Base-by-base conservation (phyloP, 2,888 invertebrate genomes). In the Drosophila meridiana region DNA sequence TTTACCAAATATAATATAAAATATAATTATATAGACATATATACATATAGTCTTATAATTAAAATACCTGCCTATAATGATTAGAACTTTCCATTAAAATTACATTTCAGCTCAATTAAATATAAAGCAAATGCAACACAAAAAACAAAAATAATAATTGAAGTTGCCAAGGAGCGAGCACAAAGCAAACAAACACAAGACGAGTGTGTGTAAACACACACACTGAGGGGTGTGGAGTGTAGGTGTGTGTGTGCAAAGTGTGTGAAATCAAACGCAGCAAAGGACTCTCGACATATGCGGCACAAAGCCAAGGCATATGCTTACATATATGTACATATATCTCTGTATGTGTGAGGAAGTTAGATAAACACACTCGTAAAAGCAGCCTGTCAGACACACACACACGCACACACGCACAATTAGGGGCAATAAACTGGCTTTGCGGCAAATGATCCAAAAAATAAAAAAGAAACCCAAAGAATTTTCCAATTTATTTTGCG, bases 401-500 rank as follows among this genome's bases (percentile, higher is more conserved):
- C 36, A 2, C 45, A 1, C 32, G 50, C 40, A 48, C 40, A 32
- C 50, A 48, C 28, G 8, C 28, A 65, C 43, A 47, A 28, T 38
- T 40, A 30, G 14, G 9, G 14, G 28, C 55, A 40, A 40, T 40
- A 40, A 40, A 55, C 55, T 40, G 36, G 55, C 38, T 40, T 55
- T 55, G 55, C 55, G 40, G 55, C 38, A 55, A 55, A 40, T 40
- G 55, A 28, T 38, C 38, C 38, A 28, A 38, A 40, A 55, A 14
- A 38, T 30, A 20, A 47, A 64, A 52, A 58, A 62, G 56, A 42
- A 68, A 71, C 69, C 69, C 63, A 61, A 57, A 66, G 43, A 36
- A 76, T 57, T 66, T 69, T 73, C 62, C 80, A 80, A 78, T 80
- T 78, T 78, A 78, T 78, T 78, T 78, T 80, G 77, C 73, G 48